Base-by-base conservation (phyloP, 2,113 vertebrate genomes). In the Toxostoma redivivum region DNA sequence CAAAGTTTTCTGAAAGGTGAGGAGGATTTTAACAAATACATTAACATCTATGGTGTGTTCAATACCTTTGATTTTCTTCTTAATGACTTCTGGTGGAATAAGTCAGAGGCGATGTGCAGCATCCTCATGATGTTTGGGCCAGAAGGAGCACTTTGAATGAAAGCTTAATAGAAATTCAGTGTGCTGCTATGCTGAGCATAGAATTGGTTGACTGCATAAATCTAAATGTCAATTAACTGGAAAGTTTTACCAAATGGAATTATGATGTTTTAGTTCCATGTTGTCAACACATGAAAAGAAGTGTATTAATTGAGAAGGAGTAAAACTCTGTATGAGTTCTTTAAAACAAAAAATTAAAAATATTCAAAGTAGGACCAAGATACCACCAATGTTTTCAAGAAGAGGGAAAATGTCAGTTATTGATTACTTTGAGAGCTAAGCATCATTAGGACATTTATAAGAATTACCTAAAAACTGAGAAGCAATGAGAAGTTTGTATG, bases 191-290 rank as follows among this genome's bases (percentile, higher is more conserved):
- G 79, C 95, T 93, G 90, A 88, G 93, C 71, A 22, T 13, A 13
- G 90, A 94, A 90, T 86, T 94, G 72, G 54, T 86, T 86, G 60
- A 56, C 67, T 24, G 15, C 74, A 64, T 83, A 66, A 87, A 86
- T 88, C 60, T 88, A 86, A 94, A 92, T 95, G 92, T 86, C 94
- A 94, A 86, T 83, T 88, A 95, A 48, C 87, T 73, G n/a, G 48
- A 45, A 88, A 64, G 51, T 65, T 93, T 85, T 90, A 58, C 56
- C 82, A 81, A 76, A 81, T 86, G 67, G 74, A 90, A 48, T 58
- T 86, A 40, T 35, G 78, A 62, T 86, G 76, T 42, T 95, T 86
- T 71, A 71, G 78, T 92, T 74, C 50, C 40, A 8, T 47, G 11
- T 66, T 85, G 66, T 85, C 73, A 90, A 5, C 56, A 70, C 16